Evolutionary conservation across 2,888 invertebrate genomes (phyloP).

Genomic region (Pyrocoelia pectoralis): DNA sequence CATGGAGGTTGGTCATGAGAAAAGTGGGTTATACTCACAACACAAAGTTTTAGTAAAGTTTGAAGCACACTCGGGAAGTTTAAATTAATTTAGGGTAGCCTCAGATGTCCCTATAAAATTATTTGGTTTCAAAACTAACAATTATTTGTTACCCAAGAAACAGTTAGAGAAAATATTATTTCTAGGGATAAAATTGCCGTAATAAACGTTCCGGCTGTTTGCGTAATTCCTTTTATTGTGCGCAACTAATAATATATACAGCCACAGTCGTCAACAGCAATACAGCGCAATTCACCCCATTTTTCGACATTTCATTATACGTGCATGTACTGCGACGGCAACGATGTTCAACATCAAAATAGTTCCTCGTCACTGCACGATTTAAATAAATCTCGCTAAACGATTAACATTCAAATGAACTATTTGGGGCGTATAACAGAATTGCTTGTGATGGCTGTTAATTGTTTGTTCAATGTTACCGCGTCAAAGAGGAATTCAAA

Average conservation of each 20-base stretch:
- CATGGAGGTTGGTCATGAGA: constrained; percentile 11
- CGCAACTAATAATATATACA: not conserved
- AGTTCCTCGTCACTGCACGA: not conserved
- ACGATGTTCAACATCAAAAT: not conserved
- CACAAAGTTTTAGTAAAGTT: constrained; percentile 9
- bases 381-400: constrained; percentile 1
- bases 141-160: constrained; percentile 10
- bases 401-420: not conserved
- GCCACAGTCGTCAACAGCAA: too few relatives aligned
- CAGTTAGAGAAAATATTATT: constrained; percentile 5
- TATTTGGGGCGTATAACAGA: not conserved
- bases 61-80: constrained; percentile 12
- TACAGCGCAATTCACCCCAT: not conserved
- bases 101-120: constrained; percentile 10
- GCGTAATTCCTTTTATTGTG: not conserved
- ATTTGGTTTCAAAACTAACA: constrained; percentile 12
- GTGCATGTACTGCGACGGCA: not conserved
- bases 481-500: not conserved
- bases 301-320: not conserved
- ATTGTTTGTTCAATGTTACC: not conserved
- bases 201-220: not conserved
- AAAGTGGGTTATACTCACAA: constrained; percentile 11
- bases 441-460: constrained; percentile 1
- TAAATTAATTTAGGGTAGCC: constrained; percentile 13
- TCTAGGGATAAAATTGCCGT: not conserved